Evolutionary conservation across 1,140 invertebrate genomes (phyloP), one percentile per base, ranked within the genome.

Genomic region (Drosophila ficusphila): DNA sequence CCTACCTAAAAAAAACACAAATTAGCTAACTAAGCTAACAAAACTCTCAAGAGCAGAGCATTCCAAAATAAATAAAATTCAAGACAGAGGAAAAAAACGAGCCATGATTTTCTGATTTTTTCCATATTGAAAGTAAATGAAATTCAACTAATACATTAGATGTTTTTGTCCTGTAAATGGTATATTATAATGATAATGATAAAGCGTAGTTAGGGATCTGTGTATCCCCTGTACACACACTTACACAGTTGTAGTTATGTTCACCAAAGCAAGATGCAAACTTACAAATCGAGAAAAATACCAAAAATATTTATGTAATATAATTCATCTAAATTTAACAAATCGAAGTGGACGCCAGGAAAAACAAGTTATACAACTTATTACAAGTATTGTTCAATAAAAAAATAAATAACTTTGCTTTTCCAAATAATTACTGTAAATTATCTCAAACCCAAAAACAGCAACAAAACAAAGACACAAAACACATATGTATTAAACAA

Each of bases 91-190:
- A 19, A 31, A 29, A 12, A 44, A 34, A 56, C 36, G 52, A 73
- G 62, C 70, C 58, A 75, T 74, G 67, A 74, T 65, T 73, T 82
- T 82, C 79, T 49, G 69, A 77, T 86, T 75, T 82, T 86, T 86
- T 86, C 82, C 73, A 81, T 74, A 70, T 62, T 76, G 65, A 73
- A 83, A 65, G 70, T 75, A 75, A 60, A 67, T 65, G 58, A 67
- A 79, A 86, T 74, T 79, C 65, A 72, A 76, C 60, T 76, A 81
- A 67, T 88, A 57, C 76, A 81, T 85, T 89, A 89, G 86, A 89
- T 89, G 85, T 89, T 89, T 78, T 89, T 89, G 85, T 89, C 85
- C 79, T 89, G 85, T 89, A 89, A 81, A 89, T 82, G 86, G 76
- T 69, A 83, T 49, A 60, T 64, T 72, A 85, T 76, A 79, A 73